Conservation (phyloP, 2,888 invertebrate genomes). For the Napeogenes inachia region DNA sequence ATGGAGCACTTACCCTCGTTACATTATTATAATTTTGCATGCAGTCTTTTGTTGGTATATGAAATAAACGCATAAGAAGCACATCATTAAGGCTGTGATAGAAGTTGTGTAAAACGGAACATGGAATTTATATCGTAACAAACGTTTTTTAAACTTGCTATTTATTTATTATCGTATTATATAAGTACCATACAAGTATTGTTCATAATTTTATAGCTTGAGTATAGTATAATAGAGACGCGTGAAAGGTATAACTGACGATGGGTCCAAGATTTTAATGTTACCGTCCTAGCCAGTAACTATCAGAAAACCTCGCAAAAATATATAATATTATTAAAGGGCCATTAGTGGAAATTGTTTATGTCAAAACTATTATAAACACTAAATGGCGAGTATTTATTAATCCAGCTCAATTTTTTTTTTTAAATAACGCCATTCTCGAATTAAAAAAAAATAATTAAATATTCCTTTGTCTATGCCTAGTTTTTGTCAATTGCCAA, state of each 20-base stretch:
- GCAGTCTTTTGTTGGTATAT: slow-evolving; percentile 37
- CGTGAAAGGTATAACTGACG: slow-evolving; percentile 45
- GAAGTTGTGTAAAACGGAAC: slow-evolving; percentile 44
- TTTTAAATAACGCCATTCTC: too few relatives aligned
- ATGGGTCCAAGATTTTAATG: slow-evolving; percentile 45
- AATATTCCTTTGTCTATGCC: slow-evolving; percentile 38
- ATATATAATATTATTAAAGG: background rate
- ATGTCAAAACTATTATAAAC: slow-evolving; percentile 28
- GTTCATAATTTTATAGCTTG: slow-evolving; percentile 56
- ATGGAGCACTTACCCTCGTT: background rate
- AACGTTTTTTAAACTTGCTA: slow-evolving; percentile 47
- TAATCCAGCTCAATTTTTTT: too few relatives aligned
- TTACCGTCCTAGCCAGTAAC: slow-evolving; percentile 69
- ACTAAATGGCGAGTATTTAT: background rate
- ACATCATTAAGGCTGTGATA: slow-evolving; percentile 75
- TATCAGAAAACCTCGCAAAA: slow-evolving; percentile 28
- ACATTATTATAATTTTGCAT: slow-evolving; percentile 25
- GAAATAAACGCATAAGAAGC: slow-evolving; percentile 46
- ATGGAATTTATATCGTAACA: slow-evolving; percentile 54
- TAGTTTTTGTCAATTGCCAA: slow-evolving; percentile 46
- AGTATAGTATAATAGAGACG: slow-evolving; percentile 47
- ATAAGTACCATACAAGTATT: slow-evolving; percentile 70
- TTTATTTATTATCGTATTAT: slow-evolving; percentile 32
- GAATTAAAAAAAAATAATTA: too few relatives aligned
- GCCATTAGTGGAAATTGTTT: too few relatives aligned